phyloP scores from a whole-genome alignment of 2,113 vertebrate genomes.

The cat (Felis catus) region F.catus_Fca126_mat1.0 CM031412.1:122663001-122663500 shows the following conservation, averaged over 20 bases:
- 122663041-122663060: not conserved
- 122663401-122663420: not conserved
- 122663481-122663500: not conserved
- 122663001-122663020: too few species aligned
- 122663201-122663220: not conserved
- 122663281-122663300: not conserved
- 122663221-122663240: not conserved
- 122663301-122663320: not conserved
- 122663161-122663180: not conserved
- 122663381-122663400: not conserved
- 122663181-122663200: not conserved
- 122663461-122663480: not conserved
- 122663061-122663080: not conserved
- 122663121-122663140: not conserved
- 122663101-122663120: not conserved
- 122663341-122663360: not conserved
- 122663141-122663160: not conserved
- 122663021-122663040: not conserved
- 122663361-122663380: not conserved
- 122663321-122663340: not conserved
- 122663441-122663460: not conserved
- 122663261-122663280: not conserved
- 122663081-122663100: not conserved
- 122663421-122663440: not conserved
- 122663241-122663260: not conserved